A percentile compares a stretch with the other conserved stretches of the same genome.
Evolutionary conservation across 2,113 vertebrate genomes (phyloP).

Genomic region (Pomatorhinus ruficollis): DNA sequence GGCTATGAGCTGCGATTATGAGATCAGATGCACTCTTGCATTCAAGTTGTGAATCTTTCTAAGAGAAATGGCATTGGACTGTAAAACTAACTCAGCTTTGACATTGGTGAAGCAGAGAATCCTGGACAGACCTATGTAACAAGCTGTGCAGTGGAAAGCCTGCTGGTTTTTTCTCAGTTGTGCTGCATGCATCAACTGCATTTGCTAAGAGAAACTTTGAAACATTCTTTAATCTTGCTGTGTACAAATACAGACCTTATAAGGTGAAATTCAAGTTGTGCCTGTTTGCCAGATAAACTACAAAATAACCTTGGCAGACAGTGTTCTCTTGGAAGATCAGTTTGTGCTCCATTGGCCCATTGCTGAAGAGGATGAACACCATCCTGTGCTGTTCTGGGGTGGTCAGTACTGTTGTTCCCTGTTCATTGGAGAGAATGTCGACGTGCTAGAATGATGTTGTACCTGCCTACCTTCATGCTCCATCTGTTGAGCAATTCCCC

Average conservation of each 20-base stretch:
- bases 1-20: background rate
- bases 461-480: background rate
- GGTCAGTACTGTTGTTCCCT: accelerated
- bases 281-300: background rate
- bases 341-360: background rate
- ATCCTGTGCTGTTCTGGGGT: background rate
- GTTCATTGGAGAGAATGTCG: accelerated
- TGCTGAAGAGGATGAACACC: background rate
- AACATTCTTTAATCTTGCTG: background rate
- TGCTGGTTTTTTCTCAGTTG: background rate
- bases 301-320: background rate
- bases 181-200: background rate
- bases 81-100: background rate
- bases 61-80: background rate
- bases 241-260: background rate
- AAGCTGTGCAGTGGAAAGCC: background rate
- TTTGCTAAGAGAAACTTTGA: background rate
- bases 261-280: background rate
- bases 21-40: background rate
- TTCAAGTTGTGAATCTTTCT: background rate
- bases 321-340: background rate
- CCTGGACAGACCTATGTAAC: background rate
- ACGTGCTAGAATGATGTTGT: accelerated
- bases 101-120: background rate
- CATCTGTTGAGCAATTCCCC: background rate